Evolutionary conservation across 1,140 invertebrate genomes (phyloP).

Genomic region (Popillia japonica): DNA sequence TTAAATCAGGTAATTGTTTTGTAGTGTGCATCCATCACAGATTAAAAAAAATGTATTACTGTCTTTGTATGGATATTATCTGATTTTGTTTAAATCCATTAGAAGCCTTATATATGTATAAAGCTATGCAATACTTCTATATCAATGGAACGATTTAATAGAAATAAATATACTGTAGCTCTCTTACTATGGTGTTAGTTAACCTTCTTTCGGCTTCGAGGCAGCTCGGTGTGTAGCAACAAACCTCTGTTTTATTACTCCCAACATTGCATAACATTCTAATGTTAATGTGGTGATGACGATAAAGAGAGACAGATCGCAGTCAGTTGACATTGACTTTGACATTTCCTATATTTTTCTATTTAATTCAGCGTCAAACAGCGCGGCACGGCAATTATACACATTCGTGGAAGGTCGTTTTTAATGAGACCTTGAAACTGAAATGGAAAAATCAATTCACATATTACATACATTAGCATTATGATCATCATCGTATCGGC

Average conservation of each 20-base stretch:
- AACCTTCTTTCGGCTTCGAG: no score
- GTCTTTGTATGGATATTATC: no score
- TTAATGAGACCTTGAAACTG: slow-evolving; percentile 26
- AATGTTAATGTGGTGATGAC: slow-evolving; percentile 19
- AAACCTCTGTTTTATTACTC: neutral
- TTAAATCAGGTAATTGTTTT: no score
- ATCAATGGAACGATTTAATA: no score
- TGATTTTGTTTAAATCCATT: no score
- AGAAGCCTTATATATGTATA: no score
- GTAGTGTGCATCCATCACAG: no score
- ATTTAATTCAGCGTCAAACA: slow-evolving; percentile 7
- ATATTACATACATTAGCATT: neutral
- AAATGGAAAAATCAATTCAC: slow-evolving; percentile 22
- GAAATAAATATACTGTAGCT: no score
- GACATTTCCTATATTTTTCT: slow-evolving; percentile 34
- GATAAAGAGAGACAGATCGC: slow-evolving; percentile 19
- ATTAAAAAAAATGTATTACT: no score
- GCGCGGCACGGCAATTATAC: slow-evolving; percentile 5
- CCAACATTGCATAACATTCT: slow-evolving; percentile 15
- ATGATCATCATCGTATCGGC: neutral
- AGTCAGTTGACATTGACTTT: slow-evolving; percentile 13
- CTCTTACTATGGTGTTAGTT: no score
- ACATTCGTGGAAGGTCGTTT: slow-evolving; percentile 15
- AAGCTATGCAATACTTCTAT: no score
- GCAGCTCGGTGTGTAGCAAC: neutral